Evolutionary conservation across 2,888 invertebrate species (phyloP), one percentile per base, ranked within the genome.

Genomic region (Stenichneumon culpator): DNA sequence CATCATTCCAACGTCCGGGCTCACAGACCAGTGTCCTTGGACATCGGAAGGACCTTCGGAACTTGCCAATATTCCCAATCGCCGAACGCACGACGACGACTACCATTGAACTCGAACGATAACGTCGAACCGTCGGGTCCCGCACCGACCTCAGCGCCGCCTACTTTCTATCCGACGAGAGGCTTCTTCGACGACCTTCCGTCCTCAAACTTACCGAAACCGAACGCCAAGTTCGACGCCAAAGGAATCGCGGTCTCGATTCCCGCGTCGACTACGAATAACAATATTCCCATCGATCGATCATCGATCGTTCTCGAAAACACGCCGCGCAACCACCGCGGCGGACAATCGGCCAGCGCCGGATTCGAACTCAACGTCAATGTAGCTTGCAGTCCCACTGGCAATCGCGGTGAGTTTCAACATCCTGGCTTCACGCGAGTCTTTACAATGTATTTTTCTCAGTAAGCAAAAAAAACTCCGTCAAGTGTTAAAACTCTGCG

Each of bases 361-460:
- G 92, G 93, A 88, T 93, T 92, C 88, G 90, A 93, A 88, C 89
- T 93, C 82, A 93, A 92, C 86, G 92, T 92, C 80, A 92, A 92
- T 87, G 91, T 93, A 83, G 91, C 92, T 68, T 91, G 91, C 86
- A 92, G 89, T 75, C 91, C 93, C 72, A 89, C 90, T 82, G 88
- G 90, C 78, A 91, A 90, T 89, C 91, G 88, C 88, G 92, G 93
- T 93, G 89, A 84, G 86, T 69, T 39, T 25, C 0, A 32, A 9
- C 32, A 5, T 5, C 14, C 3, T 7, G n/a, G 11, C 16, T 44
- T 16, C 19, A 19, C 19, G 6, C 1, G 16, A 50, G 6, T 50
- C 3, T 36, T 2, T 0, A 9, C 0, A 9, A 9, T 1, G 1
- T 36, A 7, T 36, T 36, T 36, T 36, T 9, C 36, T 36, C 44